Percentiles rank a stretch among this genome's conserved stretches.
phyloP scores from a whole-genome alignment of 1,140 invertebrate species.

The Papilio dardanus region DNA sequence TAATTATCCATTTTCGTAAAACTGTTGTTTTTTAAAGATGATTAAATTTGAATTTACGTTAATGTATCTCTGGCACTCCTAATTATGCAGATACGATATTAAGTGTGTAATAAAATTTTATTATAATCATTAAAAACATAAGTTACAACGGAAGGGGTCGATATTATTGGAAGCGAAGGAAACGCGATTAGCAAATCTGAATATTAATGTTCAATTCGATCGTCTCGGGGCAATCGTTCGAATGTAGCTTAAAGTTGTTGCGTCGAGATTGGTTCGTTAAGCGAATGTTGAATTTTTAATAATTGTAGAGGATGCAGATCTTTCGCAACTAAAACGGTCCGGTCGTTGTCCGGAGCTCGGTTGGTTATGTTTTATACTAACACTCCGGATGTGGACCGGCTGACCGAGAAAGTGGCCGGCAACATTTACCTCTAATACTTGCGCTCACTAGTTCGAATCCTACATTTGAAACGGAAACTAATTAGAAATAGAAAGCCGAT shows the following conservation, averaged over 20 bases:
- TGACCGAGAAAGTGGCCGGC: slow-evolving; percentile 31
- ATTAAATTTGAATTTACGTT: not conserved
- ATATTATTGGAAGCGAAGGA: slow-evolving; percentile 7
- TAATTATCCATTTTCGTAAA: not conserved
- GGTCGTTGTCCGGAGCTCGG: slow-evolving; percentile 10
- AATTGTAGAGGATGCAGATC: slow-evolving; percentile 40
- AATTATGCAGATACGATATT: slow-evolving; percentile 7
- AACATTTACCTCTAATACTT: not conserved
- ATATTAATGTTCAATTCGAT: not conserved
- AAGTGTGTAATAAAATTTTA: slow-evolving; percentile 26
- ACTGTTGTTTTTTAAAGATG: not conserved
- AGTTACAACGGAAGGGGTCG: not conserved
- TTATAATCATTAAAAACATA: slow-evolving; percentile 21
- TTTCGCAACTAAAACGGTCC: slow-evolving; percentile 30
- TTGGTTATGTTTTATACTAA: slow-evolving; percentile 8
- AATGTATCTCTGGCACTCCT: slow-evolving; percentile 13
- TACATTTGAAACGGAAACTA: slow-evolving; percentile 18
- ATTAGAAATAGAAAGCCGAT: slow-evolving; percentile 24
- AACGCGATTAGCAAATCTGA: slow-evolving; percentile 8
- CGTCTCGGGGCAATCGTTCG: not conserved
- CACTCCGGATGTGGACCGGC: slow-evolving; percentile 33
- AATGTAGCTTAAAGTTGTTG: not conserved
- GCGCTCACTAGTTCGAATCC: slow-evolving; percentile 16
- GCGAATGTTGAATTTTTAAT: slow-evolving; percentile 41
- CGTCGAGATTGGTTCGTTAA: slow-evolving; percentile 23